These are phyloP conservation scores for Gasterosteus nipponicus DNA, from an alignment of 2,113 vertebrate genomes.

Conservation along the genomic window DNA sequence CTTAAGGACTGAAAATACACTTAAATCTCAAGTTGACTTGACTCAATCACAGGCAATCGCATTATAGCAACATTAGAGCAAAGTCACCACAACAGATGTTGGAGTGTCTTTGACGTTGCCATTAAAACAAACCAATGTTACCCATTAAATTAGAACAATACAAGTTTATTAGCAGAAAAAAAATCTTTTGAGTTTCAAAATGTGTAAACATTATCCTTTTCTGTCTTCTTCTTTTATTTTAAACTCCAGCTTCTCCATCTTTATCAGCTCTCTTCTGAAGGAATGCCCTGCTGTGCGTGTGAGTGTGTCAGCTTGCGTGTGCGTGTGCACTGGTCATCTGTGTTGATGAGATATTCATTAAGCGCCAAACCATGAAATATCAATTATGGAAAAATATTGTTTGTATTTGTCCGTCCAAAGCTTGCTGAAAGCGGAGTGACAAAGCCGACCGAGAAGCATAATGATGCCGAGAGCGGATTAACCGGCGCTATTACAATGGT, in stretches of 20 bases:
- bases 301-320: not conserved
- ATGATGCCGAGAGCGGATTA: slow-evolving; percentile 17
- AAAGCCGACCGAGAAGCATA: slow-evolving; percentile 16
- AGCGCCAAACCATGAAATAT: slow-evolving; percentile 45
- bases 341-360: slow-evolving; percentile 49
- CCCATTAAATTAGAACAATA: not conserved
- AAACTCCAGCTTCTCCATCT: not conserved
- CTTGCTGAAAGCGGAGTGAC: slow-evolving; percentile 18
- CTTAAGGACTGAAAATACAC: not conserved
- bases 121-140: not conserved
- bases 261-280: slow-evolving; percentile 23
- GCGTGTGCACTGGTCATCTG: slow-evolving; percentile 30
- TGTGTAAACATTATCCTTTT: not conserved
- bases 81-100: not conserved
- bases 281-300: slow-evolving; percentile 29
- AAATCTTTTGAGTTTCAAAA: slow-evolving; percentile 8
- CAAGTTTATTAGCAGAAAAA: not conserved
- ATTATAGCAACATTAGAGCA: not conserved
- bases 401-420: slow-evolving; percentile 30
- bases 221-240: not conserved
- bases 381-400: slow-evolving; percentile 32
- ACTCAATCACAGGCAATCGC: not conserved
- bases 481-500: slow-evolving; percentile 12
- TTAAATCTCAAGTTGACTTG: not conserved
- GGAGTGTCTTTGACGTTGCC: not conserved